Percentiles rank a stretch among this genome's conserved stretches.
Conservation (phyloP, 2,113 vertebrate species). For the Strix aluco region DNA sequence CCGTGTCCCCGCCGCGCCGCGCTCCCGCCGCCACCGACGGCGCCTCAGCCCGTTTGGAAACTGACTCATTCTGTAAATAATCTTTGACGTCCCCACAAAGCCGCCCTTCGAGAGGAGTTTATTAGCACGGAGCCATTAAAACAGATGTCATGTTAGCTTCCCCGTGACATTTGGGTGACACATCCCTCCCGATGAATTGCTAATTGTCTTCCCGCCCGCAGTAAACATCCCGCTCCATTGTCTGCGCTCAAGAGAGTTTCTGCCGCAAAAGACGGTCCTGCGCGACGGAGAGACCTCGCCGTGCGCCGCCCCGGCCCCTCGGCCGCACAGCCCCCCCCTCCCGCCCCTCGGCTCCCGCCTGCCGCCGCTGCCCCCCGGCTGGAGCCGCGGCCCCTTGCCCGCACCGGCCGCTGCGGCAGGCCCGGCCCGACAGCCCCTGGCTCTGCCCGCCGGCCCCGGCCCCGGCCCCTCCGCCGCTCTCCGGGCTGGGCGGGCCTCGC, state of each 20-base stretch:
- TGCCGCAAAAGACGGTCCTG: slow-evolving; percentile 51
- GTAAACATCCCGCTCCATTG: slow-evolving; percentile 74
- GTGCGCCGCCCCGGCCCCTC: not conserved
- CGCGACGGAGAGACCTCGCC: slow-evolving; percentile 51
- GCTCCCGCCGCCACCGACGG: slow-evolving; percentile 68
- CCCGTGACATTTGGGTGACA: slow-evolving; percentile 73
- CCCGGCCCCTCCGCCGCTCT: not conserved
- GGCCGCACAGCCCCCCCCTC: not conserved
- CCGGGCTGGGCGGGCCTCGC: not conserved
- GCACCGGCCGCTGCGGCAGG: not conserved
- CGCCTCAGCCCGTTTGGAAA: slow-evolving; percentile 67
- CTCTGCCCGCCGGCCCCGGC: not conserved
- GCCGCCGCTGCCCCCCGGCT: not conserved
- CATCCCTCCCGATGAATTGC: slow-evolving; percentile 72
- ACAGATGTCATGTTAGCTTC: slow-evolving; percentile 73
- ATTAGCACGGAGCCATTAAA: slow-evolving; percentile 76
- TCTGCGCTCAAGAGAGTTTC: slow-evolving; percentile 62
- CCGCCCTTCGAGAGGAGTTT: slow-evolving; percentile 73
- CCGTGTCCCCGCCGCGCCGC: not conserved
- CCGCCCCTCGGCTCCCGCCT: not conserved
- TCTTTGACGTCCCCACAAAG: slow-evolving; percentile 77
- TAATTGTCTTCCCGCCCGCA: slow-evolving; percentile 76
- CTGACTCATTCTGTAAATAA: slow-evolving; percentile 76
- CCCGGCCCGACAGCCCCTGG: not conserved
- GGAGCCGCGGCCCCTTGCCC: not conserved